These are phyloP conservation scores for Metopolophium dirhodum DNA, from an alignment of 1,140 invertebrate species.

Conservation along the genomic window DNA sequence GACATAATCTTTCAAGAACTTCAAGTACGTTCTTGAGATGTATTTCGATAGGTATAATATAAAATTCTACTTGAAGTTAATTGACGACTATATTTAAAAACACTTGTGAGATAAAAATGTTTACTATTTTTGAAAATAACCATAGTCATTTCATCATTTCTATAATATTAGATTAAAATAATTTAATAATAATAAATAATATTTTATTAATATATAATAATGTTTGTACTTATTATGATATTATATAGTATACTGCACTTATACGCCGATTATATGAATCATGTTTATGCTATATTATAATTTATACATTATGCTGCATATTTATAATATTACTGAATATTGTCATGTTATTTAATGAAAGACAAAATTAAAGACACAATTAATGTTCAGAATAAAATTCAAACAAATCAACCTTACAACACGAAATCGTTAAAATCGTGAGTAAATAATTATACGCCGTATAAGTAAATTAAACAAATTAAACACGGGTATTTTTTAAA, in stretches of 20 bases:
- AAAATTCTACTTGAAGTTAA: neutral
- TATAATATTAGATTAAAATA: neutral
- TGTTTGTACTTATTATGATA: neutral
- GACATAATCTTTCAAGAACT: neutral
- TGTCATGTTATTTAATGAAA: neutral
- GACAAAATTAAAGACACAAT: neutral
- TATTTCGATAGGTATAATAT: neutral
- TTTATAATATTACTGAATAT: neutral
- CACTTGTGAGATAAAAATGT: conserved; percentile 39
- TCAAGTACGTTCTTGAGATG: conserved; percentile 7
- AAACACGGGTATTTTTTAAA: neutral
- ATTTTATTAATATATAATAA: neutral
- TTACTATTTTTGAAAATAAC: conserved; percentile 12
- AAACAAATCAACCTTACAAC: neutral
- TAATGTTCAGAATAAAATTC: neutral
- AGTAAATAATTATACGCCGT: neutral
- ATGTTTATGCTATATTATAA: too few relatives aligned
- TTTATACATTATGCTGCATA: neutral
- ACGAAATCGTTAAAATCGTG: neutral
- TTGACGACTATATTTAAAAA: conserved; percentile 16
- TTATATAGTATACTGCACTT: too few relatives aligned
- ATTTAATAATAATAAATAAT: neutral
- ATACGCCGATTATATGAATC: neutral
- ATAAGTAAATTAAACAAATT: neutral
- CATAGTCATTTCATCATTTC: neutral